These are phyloP conservation scores for Ladona fulva DNA, from an alignment of 1,140 invertebrate genomes.

Conservation along the genomic window DNA sequence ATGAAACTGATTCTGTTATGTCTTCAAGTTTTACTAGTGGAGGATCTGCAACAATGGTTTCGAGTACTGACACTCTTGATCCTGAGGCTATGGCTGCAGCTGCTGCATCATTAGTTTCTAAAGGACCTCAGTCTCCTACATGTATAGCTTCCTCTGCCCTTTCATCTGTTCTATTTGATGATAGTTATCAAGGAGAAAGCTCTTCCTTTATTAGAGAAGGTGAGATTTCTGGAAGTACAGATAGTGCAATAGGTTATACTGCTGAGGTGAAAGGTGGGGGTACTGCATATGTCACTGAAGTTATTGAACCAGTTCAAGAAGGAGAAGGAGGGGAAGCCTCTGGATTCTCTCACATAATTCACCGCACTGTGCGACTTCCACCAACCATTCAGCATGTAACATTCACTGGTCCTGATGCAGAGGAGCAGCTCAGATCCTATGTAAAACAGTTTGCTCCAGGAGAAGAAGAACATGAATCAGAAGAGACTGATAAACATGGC, in stretches of 20 bases:
- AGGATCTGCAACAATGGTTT: conserved; percentile 63
- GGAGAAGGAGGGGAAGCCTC: conserved; percentile 24
- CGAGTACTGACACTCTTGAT: conserved; percentile 56
- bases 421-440: conserved; percentile 40
- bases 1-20: conserved; percentile 71
- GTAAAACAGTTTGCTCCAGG: conserved; percentile 44
- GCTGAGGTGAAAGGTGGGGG: conserved; percentile 26
- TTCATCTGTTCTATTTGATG: neutral
- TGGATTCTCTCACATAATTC: conserved; percentile 37
- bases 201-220: conserved; percentile 20
- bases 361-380: conserved; percentile 39
- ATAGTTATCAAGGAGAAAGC: neutral
- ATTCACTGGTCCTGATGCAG: conserved; percentile 44
- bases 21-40: conserved; percentile 70
- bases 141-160: neutral
- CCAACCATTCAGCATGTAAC: conserved; percentile 44
- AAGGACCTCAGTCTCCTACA: neutral
- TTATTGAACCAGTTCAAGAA: conserved; percentile 35
- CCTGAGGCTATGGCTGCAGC: conserved; percentile 27
- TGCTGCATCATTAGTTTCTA: neutral
- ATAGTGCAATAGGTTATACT: conserved; percentile 36
- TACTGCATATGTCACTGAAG: conserved; percentile 38
- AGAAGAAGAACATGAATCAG: conserved; percentile 57
- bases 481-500: conserved; percentile 35
- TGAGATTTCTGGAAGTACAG: conserved; percentile 30